Percentiles rank a stretch among this genome's conserved stretches.
Conservation (phyloP, 2,888 invertebrate species). For the Endotricha flammealis region DNA sequence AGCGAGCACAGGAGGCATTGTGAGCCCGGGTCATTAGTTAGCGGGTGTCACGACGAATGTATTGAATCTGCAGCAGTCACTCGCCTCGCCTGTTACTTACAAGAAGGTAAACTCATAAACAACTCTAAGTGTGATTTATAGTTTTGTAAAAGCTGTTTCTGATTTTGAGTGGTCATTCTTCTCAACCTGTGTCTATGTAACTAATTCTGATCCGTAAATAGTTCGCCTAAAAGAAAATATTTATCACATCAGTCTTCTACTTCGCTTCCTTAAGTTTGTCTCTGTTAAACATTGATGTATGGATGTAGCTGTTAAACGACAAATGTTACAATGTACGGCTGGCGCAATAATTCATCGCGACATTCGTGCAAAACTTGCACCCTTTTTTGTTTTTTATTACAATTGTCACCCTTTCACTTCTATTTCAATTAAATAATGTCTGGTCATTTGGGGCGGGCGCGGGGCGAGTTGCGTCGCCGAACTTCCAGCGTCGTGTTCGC, state of each 20-base stretch:
- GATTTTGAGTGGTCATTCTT: conserved; percentile 37
- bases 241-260: too few species aligned
- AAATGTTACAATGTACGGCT: conserved; percentile 74
- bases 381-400: conserved; percentile 75
- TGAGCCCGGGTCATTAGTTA: conserved; percentile 66
- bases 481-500: conserved; percentile 45
- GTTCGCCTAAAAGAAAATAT: too few species aligned
- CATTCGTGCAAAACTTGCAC: conserved; percentile 59
- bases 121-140: conserved; percentile 60
- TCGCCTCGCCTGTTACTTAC: conserved; percentile 53
- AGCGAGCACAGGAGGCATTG: conserved; percentile 49
- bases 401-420: conserved; percentile 77
- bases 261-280: too few species aligned
- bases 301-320: conserved; percentile 47
- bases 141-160: conserved; percentile 22
- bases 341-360: conserved; percentile 71
- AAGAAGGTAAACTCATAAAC: conserved; percentile 67
- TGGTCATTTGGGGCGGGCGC: conserved; percentile 73
- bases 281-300: too few species aligned
- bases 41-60: conserved; percentile 57
- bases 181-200: conserved; percentile 28
- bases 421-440: conserved; percentile 79
- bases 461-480: too few species aligned
- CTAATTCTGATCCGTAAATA: conserved; percentile 10
- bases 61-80: conserved; percentile 43